Base-by-base conservation (phyloP, 2,888 invertebrate genomes). In the Drosophila crucigera region DNA sequence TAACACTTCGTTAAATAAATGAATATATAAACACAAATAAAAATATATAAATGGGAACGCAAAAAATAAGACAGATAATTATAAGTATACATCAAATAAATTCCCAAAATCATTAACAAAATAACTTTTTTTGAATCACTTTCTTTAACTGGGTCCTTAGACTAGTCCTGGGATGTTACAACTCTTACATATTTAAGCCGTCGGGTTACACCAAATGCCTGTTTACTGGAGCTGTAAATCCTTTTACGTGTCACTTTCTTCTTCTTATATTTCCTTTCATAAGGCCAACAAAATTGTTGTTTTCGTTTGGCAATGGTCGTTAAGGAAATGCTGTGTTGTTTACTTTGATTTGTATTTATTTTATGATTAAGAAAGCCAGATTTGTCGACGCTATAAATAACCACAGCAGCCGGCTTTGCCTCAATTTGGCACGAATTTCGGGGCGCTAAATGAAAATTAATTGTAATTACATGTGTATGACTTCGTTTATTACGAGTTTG, bases 391-490 rank as follows among this genome's bases (percentile, higher is more conserved):
- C 60, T 65, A 79, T 69, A 64, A 77, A n/a, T 37, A n/a, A 11
- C 30, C 43, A 19, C 49, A 53, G 28, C 28, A 3, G 30, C 14
- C 22, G 43, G 49, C 37, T 52, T 37, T 28, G 30, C 35, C 22
- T 59, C 77, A 62, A 63, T 80, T 80, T 76, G 72, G 41, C 33
- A 39, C 69, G 50, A 71, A 62, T 70, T 76, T 70, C 53, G 37
- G 54, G 43, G 33, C 41, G 60, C 53, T 69, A 84, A 83, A 83
- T 83, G 88, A 87, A 83, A 87, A 83, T 83, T 75, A 83, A 83
- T 83, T 83, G 84, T 73, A 83, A 78, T 87, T 71, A 84, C 84
- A 78, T 78, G 63, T 54, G 73, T 67, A 66, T 72, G 66, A 71
- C 43, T 68, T 56, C 59, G 71, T 84, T 83, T 82, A 83, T 77